Evolutionary conservation across 2,888 invertebrate genomes (phyloP), one percentile per base, ranked within the genome.

Genomic region (Malthinus flaveolus): DNA sequence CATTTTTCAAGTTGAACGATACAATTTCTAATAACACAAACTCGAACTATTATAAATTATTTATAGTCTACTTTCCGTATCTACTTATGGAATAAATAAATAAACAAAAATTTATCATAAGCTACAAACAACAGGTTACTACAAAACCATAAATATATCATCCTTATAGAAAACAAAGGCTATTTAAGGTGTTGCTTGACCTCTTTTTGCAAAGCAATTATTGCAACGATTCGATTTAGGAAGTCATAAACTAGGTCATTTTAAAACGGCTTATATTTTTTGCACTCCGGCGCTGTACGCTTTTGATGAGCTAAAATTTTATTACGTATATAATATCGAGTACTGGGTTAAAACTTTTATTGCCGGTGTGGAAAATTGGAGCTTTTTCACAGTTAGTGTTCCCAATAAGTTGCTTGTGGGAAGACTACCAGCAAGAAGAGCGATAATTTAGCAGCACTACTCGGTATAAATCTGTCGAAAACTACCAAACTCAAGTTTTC

Each of bases 131-230:
- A 60, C 59, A 60, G 59, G 59, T 60, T 60, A 45, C 45, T 33
- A 57, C 53, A 55, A 56, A 59, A 47, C 35, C 35, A 56, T 45
- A 62, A 62, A 59, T 62, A 56, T 59, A 59, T 62, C 54, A 55
- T 62, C 55, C 49, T 49, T 48, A 51, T 44, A 51, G 53, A 57
- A 58, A 59, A 62, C 62, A 62, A 62, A 62, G 61, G 56, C 48
- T 56, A 49, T 47, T 54, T 48, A 39, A 52, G 57, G 59, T 59
- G 58, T 58, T 50, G 62, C 59, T 59, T 59, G 62, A 59, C 62
- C 62, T 62, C 62, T 62, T 62, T 61, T 47, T 11, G 32, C 15
- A 47, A 35, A 23, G 48, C 51, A 52, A 62, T 62, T 56, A 62
- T 51, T 52, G 62, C 59, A 52, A 45, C 56, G 50, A 56, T 48